phyloP scores from a whole-genome alignment of 2,113 vertebrate genomes.

The Lepidothrix coronata region DNA sequence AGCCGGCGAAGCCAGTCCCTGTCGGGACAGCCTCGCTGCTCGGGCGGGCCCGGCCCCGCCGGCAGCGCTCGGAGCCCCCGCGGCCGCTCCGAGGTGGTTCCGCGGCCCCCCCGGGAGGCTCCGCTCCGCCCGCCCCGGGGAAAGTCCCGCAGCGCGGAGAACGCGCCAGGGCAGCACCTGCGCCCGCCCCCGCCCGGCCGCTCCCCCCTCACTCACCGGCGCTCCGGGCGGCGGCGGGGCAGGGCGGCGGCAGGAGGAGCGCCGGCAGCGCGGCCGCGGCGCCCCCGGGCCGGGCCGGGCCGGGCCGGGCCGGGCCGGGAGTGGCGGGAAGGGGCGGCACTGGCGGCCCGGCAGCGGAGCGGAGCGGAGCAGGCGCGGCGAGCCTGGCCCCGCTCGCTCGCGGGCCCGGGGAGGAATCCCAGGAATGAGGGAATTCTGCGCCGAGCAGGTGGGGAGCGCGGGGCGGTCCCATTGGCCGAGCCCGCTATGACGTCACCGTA shows the following conservation, averaged over 20 bases:
- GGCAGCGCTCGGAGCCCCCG: background rate
- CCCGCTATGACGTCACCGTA: conserved; percentile 76
- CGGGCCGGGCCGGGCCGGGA: background rate
- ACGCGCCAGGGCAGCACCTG: background rate
- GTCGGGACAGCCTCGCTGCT: background rate
- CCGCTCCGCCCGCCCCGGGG: background rate
- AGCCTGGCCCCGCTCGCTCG: background rate
- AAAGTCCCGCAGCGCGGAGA: background rate
- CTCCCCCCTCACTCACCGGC: background rate
- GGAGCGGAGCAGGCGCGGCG: background rate
- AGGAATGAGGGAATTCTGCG: conserved; percentile 91
- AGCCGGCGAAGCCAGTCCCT: background rate
- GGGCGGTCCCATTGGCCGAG: conserved; percentile 76
- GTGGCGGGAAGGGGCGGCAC: background rate
- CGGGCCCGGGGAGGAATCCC: conserved; percentile 81
- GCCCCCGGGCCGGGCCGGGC: too few relatives aligned
- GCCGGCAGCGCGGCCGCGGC: too few relatives aligned
- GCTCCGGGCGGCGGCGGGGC: too few relatives aligned
- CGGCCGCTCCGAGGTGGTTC: background rate
- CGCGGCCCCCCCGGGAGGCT: background rate
- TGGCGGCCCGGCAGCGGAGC: background rate
- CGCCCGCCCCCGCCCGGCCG: background rate
- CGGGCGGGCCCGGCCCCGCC: background rate
- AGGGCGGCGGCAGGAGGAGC: too few relatives aligned
- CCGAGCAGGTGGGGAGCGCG: conserved; percentile 89